Base-by-base conservation (phyloP, 2,113 vertebrate genomes). In the Pygathrix nemaeus region DNA sequence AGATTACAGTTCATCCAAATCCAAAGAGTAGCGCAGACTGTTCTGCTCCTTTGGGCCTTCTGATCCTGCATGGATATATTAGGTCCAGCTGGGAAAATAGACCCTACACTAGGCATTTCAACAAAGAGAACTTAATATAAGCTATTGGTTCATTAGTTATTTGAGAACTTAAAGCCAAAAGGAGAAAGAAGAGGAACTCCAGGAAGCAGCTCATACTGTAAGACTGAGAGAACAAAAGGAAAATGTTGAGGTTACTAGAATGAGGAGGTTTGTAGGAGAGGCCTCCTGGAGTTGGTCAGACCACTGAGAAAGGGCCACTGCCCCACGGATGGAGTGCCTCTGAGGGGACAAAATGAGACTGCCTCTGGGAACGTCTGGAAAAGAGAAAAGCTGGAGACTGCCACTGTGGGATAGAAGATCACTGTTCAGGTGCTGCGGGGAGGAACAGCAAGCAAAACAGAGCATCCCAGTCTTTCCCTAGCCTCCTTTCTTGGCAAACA, bases 121-220 rank as follows among this genome's bases (percentile, higher is more conserved):
- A 82, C 40, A 70, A 91, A 93, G 20, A 94, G 59, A 94, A 82
- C 18, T 70, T 90, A 66, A 12, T 59, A 80, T 40, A 52, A 72
- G 40, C 40, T 80, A 59, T 79, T 68, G n/a, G 80, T 85, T 85
- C 81, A 20, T 50, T 23, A 35, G 32, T 80, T 79, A 32, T 35
- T 72, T 59, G 23, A 90, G 57, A 95, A 83, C 48, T 96, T 95
- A 89, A 82, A 81, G 4, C 38, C 35, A 57, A 89, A 83, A 81
- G 13, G 16, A n/a, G 38, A 82, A 89, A 20, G 10, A 10, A n/a
- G 48, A 48, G 27, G 86, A 80, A 55, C 43, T 38, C 48, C 38
- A 93, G 52, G 76, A 87, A 90, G 55, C 25, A 91, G 38, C 30
- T 85, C 50, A 72, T 11, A 25, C 9, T 27, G 70, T 32, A 14